A percentile compares a stretch with the other conserved stretches of the same genome.
These are phyloP conservation scores for Calameuta idolon DNA, from an alignment of 2,888 invertebrate species.

Conservation along the genomic window DNA sequence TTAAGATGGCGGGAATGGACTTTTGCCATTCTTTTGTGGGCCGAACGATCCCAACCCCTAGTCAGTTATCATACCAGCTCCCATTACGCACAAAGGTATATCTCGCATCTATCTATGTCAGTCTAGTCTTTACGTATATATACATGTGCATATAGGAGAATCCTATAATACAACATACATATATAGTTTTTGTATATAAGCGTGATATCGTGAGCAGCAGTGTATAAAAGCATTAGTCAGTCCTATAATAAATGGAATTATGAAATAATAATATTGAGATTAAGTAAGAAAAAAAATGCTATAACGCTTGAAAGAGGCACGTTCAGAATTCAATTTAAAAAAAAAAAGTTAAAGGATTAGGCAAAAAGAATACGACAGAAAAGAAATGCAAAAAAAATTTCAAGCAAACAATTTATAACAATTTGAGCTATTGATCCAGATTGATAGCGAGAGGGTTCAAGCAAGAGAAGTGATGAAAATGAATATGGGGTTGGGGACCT, in stretches of 20 bases:
- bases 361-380: neutral
- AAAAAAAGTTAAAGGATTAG: neutral
- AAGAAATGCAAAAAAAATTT: neutral
- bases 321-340: neutral
- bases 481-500: neutral
- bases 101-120: too few relatives aligned
- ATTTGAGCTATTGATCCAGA: neutral
- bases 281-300: neutral
- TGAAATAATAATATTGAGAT: constrained; percentile 41
- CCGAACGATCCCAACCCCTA: constrained; percentile 30
- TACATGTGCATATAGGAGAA: too few relatives aligned
- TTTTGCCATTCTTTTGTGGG: constrained; percentile 10
- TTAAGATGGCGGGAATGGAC: constrained; percentile 28
- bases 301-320: neutral
- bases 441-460: neutral
- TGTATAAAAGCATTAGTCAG: neutral
- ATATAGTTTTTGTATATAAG: neutral
- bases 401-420: neutral
- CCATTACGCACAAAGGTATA: constrained; percentile 17
- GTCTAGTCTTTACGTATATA: too few relatives aligned
- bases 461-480: neutral
- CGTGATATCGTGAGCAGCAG: neutral
- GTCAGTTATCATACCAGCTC: constrained; percentile 36
- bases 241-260: constrained; percentile 27
- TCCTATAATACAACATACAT: neutral